Conservation (phyloP, 2,113 vertebrate genomes). For the Nothobranchius furzeri region DNA sequence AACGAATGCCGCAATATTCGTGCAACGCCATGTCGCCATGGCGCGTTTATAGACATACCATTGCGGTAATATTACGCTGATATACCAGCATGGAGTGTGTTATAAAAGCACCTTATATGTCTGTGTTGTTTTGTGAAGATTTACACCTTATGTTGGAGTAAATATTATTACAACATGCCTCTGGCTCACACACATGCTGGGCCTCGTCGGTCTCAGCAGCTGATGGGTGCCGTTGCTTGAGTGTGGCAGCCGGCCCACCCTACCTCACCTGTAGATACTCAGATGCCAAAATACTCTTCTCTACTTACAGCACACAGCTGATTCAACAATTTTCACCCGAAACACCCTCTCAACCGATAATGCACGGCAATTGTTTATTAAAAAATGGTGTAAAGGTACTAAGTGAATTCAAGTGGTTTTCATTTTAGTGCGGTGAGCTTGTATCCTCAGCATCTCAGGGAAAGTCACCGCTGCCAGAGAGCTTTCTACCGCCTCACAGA, state of each 20-base stretch:
- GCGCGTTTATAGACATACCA: no score
- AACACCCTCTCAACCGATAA: neutral
- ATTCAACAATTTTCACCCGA: slow-evolving; percentile 18
- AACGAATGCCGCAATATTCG: no score
- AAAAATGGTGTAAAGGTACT: neutral
- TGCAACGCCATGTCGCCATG: no score
- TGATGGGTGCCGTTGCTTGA: slow-evolving; percentile 28
- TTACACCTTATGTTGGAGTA: slow-evolving; percentile 65
- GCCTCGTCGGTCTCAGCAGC: slow-evolving; percentile 33
- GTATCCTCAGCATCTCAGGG: no score
- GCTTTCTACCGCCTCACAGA: no score
- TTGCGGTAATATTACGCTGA: no score
- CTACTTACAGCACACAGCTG: neutral
- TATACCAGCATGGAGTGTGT: no score
- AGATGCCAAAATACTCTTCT: neutral
- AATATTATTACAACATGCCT: slow-evolving; percentile 34
- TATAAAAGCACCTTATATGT: no score
- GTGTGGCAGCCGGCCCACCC: slow-evolving; percentile 32
- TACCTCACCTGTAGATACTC: neutral
- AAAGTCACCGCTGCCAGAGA: no score
- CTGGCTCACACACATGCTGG: slow-evolving; percentile 28
- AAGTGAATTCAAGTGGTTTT: slow-evolving; percentile 31
- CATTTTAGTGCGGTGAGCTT: slow-evolving; percentile 1
- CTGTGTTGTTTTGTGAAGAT: slow-evolving; percentile 47
- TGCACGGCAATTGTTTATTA: neutral